Evolutionary conservation across 2,888 invertebrate genomes (phyloP).

Genomic region (Syrista parreyssii): DNA sequence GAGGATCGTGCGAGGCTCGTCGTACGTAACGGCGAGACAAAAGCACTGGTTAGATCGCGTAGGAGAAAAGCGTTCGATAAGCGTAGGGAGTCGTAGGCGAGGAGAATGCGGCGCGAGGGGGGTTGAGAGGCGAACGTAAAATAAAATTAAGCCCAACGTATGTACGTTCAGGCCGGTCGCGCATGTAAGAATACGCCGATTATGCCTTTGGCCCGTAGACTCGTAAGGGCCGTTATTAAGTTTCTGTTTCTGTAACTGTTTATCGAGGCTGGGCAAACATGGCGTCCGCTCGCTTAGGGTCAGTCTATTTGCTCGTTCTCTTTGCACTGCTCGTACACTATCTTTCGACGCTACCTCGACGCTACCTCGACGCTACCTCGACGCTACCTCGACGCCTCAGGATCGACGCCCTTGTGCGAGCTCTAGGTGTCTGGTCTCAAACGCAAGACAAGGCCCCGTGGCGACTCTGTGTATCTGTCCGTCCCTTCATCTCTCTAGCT

Average conservation of each 20-base stretch:
- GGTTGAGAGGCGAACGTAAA: neutral
- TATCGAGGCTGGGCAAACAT: conserved; percentile 40
- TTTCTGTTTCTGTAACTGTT: conserved; percentile 24
- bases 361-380: conserved; percentile 20
- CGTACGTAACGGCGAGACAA: neutral
- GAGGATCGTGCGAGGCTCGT: neutral
- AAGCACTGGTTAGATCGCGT: too few species aligned
- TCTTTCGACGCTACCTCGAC: neutral
- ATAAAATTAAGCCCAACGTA: neutral
- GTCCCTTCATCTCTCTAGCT: neutral
- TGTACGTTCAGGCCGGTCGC: too few species aligned
- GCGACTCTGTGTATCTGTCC: conserved; percentile 17
- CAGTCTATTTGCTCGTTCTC: conserved; percentile 36
- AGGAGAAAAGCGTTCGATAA: too few species aligned
- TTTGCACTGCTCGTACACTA: conserved; percentile 23
- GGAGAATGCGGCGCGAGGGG: too few species aligned
- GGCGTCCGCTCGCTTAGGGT: conserved; percentile 3
- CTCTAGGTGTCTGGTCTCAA: conserved; percentile 17
- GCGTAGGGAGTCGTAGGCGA: too few species aligned
- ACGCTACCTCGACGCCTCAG: conserved; percentile 16
- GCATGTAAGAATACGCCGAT: neutral
- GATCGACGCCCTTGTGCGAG: conserved; percentile 34
- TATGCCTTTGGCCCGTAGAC: neutral
- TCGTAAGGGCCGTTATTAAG: conserved; percentile 21
- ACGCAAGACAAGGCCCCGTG: conserved; percentile 20